A percentile compares a stretch with the other conserved stretches of the same genome.
These are phyloP conservation scores for Xenopus petersii DNA, from an alignment of 2,797 vertebrate genomes.

Conservation along the genomic window DNA sequence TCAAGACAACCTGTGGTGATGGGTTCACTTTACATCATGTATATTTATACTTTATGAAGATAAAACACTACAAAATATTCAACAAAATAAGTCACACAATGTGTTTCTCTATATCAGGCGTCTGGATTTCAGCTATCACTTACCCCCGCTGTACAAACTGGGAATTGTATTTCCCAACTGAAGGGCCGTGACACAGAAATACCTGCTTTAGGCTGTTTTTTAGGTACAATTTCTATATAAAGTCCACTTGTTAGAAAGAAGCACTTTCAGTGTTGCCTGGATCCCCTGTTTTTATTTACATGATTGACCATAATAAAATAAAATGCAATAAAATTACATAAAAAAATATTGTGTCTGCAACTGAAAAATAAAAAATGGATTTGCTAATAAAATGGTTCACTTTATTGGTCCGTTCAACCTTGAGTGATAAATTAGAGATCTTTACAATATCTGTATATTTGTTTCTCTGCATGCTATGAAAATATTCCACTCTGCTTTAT, in stretches of 20 bases:
- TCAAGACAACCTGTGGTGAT: too few species aligned
- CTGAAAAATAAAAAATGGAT: conserved; percentile 36
- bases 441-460: not conserved
- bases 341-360: conserved; percentile 38
- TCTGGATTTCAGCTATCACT: too few species aligned
- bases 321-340: conserved; percentile 22
- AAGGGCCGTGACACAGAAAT: too few species aligned
- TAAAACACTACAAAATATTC: too few species aligned
- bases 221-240: too few species aligned
- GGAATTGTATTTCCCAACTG: too few species aligned
- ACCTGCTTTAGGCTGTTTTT: too few species aligned
- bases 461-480: conserved; percentile 18
- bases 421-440: conserved; percentile 7
- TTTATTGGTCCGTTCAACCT: conserved; percentile 28
- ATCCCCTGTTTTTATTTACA: conserved; percentile 23
- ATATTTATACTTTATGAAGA: too few species aligned
- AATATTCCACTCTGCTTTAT: conserved; percentile 32
- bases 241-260: not conserved
- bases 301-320: conserved; percentile 19
- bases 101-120: too few species aligned
- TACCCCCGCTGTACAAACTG: too few species aligned
- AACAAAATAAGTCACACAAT: too few species aligned
- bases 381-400: conserved; percentile 30
- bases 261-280: not conserved
- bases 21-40: too few species aligned